A percentile compares a stretch with the other conserved stretches of the same genome.
Conservation (phyloP, 2,797 vertebrate genomes). For the Sorex maritimensis region DNA sequence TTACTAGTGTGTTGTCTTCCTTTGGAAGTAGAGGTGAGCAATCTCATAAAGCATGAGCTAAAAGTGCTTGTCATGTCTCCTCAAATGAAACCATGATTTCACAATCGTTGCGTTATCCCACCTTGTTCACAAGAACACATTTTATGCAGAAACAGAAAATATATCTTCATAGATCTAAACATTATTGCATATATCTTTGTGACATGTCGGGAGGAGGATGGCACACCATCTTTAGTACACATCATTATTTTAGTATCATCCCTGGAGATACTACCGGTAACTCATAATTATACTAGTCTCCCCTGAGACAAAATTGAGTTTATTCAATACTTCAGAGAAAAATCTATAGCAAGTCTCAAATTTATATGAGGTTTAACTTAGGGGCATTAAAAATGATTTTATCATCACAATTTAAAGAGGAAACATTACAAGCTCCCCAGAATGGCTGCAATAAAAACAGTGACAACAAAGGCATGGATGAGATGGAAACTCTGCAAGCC, state of each 20-base stretch:
- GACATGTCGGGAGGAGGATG: background rate
- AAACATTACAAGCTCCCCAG: background rate
- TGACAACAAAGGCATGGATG: background rate
- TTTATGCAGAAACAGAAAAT: background rate
- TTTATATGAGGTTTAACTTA: constrained; percentile 18
- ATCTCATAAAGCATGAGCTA: background rate
- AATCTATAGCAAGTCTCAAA: constrained; percentile 10
- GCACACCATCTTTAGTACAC: background rate
- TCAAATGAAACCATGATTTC: constrained; percentile 15
- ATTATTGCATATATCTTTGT: background rate
- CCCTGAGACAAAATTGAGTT: constrained; percentile 79
- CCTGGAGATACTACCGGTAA: constrained; percentile 64
- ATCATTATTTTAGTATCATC: background rate
- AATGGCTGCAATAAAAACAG: background rate
- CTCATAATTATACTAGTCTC: constrained; percentile 79
- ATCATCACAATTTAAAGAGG: constrained; percentile 27
- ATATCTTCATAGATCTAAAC: background rate
- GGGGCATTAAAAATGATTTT: background rate
- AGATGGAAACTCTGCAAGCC: background rate
- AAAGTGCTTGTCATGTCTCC: background rate
- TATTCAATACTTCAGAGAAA: constrained; percentile 67
- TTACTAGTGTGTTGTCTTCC: background rate
- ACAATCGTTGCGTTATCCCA: background rate
- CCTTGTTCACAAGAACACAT: constrained; percentile 15
- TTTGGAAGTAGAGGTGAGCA: background rate